Percentiles rank a stretch among this genome's conserved stretches.
phyloP scores from a whole-genome alignment of 1,140 invertebrate genomes.

The Drosophila rhopaloa region DNA sequence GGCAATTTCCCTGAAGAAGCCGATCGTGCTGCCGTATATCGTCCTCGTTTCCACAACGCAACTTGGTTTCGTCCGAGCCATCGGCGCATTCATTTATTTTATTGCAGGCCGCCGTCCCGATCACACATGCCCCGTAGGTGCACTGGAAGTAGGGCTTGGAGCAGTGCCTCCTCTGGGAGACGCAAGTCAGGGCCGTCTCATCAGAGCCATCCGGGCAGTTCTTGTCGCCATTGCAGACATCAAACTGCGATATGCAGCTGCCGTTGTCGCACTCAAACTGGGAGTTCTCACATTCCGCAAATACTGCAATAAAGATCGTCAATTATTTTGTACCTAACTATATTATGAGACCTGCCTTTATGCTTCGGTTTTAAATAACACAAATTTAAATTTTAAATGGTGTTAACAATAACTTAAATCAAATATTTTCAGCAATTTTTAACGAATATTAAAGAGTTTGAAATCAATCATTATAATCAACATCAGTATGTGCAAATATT shows the following conservation, averaged over 20 bases:
- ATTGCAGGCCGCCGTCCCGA: slow-evolving; percentile 87
- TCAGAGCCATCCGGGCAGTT: slow-evolving; percentile 88
- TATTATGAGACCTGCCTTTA: too few relatives aligned
- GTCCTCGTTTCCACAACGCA: slow-evolving; percentile 51
- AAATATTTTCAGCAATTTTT: too few relatives aligned
- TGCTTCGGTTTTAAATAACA: too few relatives aligned
- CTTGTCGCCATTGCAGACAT: slow-evolving; percentile 83
- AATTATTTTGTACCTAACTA: too few relatives aligned
- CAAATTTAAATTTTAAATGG: too few relatives aligned
- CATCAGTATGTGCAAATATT: too few relatives aligned
- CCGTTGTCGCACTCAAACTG: slow-evolving; percentile 72
- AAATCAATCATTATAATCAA: too few relatives aligned
- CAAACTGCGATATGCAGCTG: slow-evolving; percentile 65
- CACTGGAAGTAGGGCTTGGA: slow-evolving; percentile 86
- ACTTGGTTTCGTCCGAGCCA: slow-evolving; percentile 88
- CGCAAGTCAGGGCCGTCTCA: slow-evolving; percentile 85
- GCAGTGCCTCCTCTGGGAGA: slow-evolving; percentile 81
- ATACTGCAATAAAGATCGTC: too few relatives aligned
- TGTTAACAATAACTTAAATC: too few relatives aligned
- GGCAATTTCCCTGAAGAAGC: slow-evolving; percentile 41
- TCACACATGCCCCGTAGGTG: slow-evolving; percentile 87
- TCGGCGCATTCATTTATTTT: slow-evolving; percentile 88
- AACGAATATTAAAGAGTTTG: too few relatives aligned
- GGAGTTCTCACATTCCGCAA: slow-evolving; percentile 22
- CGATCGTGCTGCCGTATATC: slow-evolving; percentile 34